Evolutionary conservation across 2,797 vertebrate genomes (phyloP).

Genomic region (Petrocephalus sullivani): DNA sequence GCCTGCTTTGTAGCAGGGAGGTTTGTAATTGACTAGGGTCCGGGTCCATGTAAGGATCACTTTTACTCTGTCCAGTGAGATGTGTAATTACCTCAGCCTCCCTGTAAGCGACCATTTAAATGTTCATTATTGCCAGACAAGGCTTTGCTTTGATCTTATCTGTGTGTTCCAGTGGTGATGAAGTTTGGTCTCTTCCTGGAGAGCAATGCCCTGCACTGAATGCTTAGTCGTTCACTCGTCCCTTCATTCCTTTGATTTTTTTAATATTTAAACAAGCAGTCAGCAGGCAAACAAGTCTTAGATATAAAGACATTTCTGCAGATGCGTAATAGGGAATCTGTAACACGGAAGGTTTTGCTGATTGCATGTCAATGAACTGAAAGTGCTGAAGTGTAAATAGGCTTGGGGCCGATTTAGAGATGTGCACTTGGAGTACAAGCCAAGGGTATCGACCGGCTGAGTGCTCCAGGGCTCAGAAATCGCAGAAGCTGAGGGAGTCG

Average conservation of each 20-base stretch:
- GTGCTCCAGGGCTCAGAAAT: not conserved
- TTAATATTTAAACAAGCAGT: not conserved
- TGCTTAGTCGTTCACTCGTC: not conserved
- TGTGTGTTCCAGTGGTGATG: constrained; percentile 35
- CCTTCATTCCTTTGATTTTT: not conserved
- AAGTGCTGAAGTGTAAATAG: not conserved
- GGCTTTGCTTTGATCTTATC: constrained; percentile 39
- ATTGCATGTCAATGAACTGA: not conserved
- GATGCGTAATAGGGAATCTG: not conserved
- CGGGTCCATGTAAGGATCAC: not conserved
- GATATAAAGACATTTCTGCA: not conserved
- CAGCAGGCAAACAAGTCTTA: not conserved
- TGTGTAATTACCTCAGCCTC: constrained; percentile 13
- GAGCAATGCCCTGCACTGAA: not conserved
- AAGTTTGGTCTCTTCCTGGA: not conserved
- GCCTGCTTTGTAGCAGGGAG: not conserved
- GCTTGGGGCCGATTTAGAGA: not conserved
- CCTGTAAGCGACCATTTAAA: constrained; percentile 32
- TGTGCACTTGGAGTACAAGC: not conserved
- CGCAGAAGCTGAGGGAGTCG: not conserved
- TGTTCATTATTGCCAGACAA: constrained; percentile 38
- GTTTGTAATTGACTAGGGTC: not conserved
- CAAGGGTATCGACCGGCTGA: not conserved
- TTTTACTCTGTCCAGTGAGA: constrained; percentile 10
- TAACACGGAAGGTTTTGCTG: not conserved